Conservation (phyloP, 1,140 invertebrate genomes). For the Eciton burchellii region DNA sequence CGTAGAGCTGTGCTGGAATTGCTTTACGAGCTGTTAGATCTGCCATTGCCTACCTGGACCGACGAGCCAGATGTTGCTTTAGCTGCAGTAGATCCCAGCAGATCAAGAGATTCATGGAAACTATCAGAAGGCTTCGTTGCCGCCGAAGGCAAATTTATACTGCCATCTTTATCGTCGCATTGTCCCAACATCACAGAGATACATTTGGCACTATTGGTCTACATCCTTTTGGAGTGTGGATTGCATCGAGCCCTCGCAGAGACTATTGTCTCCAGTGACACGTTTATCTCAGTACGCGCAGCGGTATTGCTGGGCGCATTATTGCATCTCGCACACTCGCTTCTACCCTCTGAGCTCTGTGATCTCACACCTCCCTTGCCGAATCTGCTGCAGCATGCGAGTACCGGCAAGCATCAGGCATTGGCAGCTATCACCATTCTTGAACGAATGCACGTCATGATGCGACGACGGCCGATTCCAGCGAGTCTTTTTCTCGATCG, state of each 20-base stretch:
- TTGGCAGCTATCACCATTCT: slow-evolving; percentile 93
- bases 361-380: slow-evolving; percentile 93
- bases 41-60: slow-evolving; percentile 95
- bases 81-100: slow-evolving; percentile 93
- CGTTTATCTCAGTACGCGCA: slow-evolving; percentile 94
- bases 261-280: slow-evolving; percentile 95
- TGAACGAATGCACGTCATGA: slow-evolving; percentile 91
- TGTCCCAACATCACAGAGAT: slow-evolving; percentile 96
- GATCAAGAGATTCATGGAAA: slow-evolving; percentile 92
- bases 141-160: slow-evolving; percentile 92
- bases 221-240: slow-evolving; percentile 94
- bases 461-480: slow-evolving; percentile 91
- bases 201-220: slow-evolving; percentile 95
- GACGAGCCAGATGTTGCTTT: slow-evolving; percentile 95
- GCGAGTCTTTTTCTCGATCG: slow-evolving; percentile 94
- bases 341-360: slow-evolving; percentile 94
- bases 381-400: slow-evolving; percentile 91
- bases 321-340: slow-evolving; percentile 93
- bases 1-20: slow-evolving; percentile 96
- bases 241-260: slow-evolving; percentile 95
- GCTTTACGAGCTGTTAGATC: slow-evolving; percentile 94
- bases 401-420: slow-evolving; percentile 91
- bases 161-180: slow-evolving; percentile 92
- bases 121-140: slow-evolving; percentile 97
- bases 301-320: slow-evolving; percentile 95